A percentile compares a stretch with the other conserved stretches of the same genome.
These are phyloP conservation scores for Galeopterus variegatus DNA, from an alignment of 2,113 vertebrate species.

Conservation along the genomic window DNA sequence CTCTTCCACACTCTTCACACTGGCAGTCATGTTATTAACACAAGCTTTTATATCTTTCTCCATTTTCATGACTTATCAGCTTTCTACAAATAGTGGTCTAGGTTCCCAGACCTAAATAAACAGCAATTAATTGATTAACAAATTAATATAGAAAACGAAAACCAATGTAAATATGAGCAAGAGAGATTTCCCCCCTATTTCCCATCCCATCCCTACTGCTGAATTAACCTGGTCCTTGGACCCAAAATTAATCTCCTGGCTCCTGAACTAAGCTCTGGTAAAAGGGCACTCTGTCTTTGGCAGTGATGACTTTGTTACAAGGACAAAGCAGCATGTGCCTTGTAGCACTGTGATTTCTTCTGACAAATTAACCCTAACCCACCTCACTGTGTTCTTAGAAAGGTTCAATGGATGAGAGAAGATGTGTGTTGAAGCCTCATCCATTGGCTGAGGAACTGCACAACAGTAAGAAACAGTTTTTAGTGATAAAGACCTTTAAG, in stretches of 20 bases:
- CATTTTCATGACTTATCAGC: slow-evolving; percentile 12
- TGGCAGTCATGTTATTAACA: slow-evolving; percentile 30
- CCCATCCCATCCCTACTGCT: neutral
- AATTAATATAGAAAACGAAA: slow-evolving; percentile 4
- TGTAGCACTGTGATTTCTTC: neutral
- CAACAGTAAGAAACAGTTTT: slow-evolving; percentile 8
- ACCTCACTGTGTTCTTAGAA: neutral
- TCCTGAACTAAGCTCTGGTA: neutral
- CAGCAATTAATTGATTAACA: neutral
- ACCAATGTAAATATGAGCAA: neutral
- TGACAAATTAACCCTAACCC: slow-evolving; percentile 20
- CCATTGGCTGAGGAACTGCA: neutral
- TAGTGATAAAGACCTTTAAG: neutral
- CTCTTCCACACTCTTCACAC: neutral
- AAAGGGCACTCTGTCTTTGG: neutral
- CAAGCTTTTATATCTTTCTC: neutral
- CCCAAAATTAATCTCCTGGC: neutral
- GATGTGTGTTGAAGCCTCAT: neutral
- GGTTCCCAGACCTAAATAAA: neutral
- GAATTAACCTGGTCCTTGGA: neutral
- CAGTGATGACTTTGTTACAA: neutral
- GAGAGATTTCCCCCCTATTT: neutral
- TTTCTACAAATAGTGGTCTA: neutral
- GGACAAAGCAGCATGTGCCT: neutral
- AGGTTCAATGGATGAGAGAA: neutral